Evolutionary conservation across 2,113 vertebrate species (phyloP).

Genomic region (Fregetta grallaria): DNA sequence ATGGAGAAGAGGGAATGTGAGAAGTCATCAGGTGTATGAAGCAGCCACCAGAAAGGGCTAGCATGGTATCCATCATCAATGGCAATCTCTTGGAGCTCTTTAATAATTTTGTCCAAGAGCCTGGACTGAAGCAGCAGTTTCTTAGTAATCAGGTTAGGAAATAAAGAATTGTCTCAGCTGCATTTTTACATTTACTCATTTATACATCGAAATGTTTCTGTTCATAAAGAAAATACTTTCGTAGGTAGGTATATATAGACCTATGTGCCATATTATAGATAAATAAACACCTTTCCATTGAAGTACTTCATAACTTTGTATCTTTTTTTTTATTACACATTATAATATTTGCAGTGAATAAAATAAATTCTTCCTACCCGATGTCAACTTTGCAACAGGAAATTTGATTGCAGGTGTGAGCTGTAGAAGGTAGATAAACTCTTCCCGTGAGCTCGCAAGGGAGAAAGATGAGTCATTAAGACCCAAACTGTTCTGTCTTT

Average conservation of each 20-base stretch:
- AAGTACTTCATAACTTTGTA: neutral
- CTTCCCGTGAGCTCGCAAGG: neutral
- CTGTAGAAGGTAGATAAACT: neutral
- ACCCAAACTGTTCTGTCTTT: neutral
- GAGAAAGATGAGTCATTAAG: slow-evolving; percentile 37
- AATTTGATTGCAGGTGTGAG: neutral
- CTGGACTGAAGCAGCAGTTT: neutral
- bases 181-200: neutral
- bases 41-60: neutral
- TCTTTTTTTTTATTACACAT: neutral
- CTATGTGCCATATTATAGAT: neutral
- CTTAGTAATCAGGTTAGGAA: neutral
- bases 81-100: neutral
- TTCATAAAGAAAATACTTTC: neutral
- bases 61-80: neutral
- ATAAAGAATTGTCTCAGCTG: neutral
- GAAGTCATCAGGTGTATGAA: neutral
- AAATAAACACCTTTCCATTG: neutral
- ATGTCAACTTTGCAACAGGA: neutral
- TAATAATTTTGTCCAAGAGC: neutral
- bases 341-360: neutral
- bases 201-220: neutral
- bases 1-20: neutral
- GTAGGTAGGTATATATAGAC: neutral
- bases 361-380: neutral